phyloP scores from a whole-genome alignment of 2,888 invertebrate genomes.

The Nephrotoma guestfalica region DNA sequence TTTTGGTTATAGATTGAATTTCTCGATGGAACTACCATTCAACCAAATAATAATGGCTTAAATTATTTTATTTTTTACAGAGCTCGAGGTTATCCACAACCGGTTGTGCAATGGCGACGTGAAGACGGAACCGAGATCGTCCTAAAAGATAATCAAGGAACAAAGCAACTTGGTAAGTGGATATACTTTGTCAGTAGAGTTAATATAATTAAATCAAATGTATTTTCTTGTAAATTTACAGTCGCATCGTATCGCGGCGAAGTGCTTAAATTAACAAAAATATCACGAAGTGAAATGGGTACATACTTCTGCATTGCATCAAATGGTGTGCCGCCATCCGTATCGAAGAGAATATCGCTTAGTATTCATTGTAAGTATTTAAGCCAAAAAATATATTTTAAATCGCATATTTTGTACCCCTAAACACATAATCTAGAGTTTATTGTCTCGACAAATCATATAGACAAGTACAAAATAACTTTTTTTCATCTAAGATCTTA shows the following conservation, averaged over 20 bases:
- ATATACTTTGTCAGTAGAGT: not conserved
- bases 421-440: not conserved
- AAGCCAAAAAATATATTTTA: constrained; percentile 4
- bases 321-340: constrained; percentile 75
- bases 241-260: constrained; percentile 53
- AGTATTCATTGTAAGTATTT: constrained; percentile 77
- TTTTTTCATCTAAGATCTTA: not conserved
- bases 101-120: constrained; percentile 67
- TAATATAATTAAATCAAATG: not conserved
- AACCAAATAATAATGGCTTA: not conserved
- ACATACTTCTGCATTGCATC: constrained; percentile 81
- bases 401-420: not conserved
- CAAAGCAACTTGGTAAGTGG: constrained; percentile 43
- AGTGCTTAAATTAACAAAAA: constrained; percentile 58
- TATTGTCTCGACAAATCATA: not conserved
- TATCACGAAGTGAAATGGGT: constrained; percentile 80
- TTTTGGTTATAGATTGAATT: no score
- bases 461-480: not conserved
- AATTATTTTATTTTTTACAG: constrained; percentile 19
- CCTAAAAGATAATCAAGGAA: constrained; percentile 51
- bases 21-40: not conserved
- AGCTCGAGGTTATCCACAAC: constrained; percentile 66
- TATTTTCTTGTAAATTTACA: not conserved
- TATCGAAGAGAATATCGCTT: constrained; percentile 76
- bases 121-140: constrained; percentile 73